Conservation (phyloP, 1,140 invertebrate species). For the Trissolcus basalis region DNA sequence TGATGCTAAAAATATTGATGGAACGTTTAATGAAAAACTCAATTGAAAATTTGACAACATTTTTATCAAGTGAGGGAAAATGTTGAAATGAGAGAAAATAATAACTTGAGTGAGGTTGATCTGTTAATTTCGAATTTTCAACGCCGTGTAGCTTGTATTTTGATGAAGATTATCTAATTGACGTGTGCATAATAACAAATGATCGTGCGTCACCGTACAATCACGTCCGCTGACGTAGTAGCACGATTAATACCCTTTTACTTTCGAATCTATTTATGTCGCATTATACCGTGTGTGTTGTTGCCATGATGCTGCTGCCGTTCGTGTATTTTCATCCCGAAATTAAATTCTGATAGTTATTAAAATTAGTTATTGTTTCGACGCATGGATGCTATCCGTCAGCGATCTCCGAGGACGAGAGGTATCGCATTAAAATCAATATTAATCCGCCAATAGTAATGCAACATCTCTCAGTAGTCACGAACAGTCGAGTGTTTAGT, state of each 20-base stretch:
- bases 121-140: no score
- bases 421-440: constrained; percentile 51
- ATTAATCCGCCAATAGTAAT: constrained; percentile 56
- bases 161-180: constrained; percentile 20
- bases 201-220: constrained; percentile 26
- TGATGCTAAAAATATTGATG: no score
- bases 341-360: constrained; percentile 34
- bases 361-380: constrained; percentile 38
- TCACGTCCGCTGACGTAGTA: background rate
- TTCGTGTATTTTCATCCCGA: constrained; percentile 22
- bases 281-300: constrained; percentile 17
- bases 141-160: no score
- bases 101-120: no score
- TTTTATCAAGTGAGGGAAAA: no score
- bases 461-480: constrained; percentile 52
- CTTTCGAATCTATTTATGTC: constrained; percentile 19
- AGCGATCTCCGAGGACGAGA: constrained; percentile 39
- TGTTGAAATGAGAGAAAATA: no score
- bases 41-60: no score
- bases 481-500: constrained; percentile 60
- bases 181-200: constrained; percentile 27
- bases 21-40: no score
- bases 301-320: constrained; percentile 12
- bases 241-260: constrained; percentile 11
- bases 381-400: constrained; percentile 23